phyloP scores from a whole-genome alignment of 1,140 invertebrate species.

The Laodelphax striatellus region DNA sequence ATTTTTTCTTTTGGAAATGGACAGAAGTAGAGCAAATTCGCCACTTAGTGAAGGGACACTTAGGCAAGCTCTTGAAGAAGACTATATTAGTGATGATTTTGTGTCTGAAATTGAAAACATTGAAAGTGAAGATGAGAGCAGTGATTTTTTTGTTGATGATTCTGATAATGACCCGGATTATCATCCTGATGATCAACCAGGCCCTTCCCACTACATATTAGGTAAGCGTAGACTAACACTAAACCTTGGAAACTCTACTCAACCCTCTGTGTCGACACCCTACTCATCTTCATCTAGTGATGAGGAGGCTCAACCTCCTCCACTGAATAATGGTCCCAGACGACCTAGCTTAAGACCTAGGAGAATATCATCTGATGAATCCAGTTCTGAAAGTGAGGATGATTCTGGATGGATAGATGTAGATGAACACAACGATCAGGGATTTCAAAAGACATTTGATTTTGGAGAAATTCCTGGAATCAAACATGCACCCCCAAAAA shows the following conservation, averaged over 20 bases:
- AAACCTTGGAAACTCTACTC: too few species aligned
- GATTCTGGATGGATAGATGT: background rate
- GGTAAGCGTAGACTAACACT: too few species aligned
- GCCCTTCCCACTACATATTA: too few species aligned
- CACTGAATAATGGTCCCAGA: background rate
- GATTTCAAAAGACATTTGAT: background rate
- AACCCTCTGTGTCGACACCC: background rate
- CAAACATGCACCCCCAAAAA: background rate
- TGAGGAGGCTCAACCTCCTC: too few species aligned
- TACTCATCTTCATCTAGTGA: background rate
- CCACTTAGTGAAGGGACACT: too few species aligned
- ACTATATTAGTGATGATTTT: too few species aligned
- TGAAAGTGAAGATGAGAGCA: background rate
- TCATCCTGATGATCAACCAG: background rate
- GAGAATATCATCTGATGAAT: background rate
- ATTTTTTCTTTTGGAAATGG: too few species aligned
- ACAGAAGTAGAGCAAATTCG: too few species aligned
- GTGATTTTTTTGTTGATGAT: background rate
- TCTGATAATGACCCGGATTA: slow-evolving; percentile 4
- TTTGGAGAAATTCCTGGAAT: background rate
- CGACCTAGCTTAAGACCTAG: background rate
- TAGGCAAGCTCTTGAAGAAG: too few species aligned
- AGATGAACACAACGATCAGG: background rate
- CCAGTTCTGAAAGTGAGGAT: background rate
- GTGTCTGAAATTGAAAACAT: too few species aligned